Evolutionary conservation across 2,888 invertebrate genomes (phyloP), one percentile per base, ranked within the genome.

Genomic region (Eristalis tenax): DNA sequence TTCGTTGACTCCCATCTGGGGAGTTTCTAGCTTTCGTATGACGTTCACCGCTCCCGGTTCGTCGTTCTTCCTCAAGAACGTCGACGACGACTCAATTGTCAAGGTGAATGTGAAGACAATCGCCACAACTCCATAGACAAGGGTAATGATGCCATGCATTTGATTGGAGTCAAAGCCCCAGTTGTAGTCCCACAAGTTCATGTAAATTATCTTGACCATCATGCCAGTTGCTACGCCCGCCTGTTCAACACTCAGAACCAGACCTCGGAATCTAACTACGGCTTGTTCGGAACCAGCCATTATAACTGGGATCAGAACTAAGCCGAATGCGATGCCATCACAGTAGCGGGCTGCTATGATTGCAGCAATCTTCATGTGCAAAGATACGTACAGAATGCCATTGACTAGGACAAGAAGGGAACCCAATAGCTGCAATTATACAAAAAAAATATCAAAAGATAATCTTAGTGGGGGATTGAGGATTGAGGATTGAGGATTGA

Each of bases 31-130:
- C 0, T 89, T 90, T 1, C 91, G 90, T 32, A 92, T 76, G 0
- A 88, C 66, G 2, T 92, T 90, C 0, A 91, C 81, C 1, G 93
- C 92, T 28, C 88, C 78, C 18, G 88, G 35, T 66, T 93, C 92
- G 0, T 92, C 86, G 5, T 89, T 89, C 28, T 89, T 90, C 10
- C 89, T 83, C 74, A 93, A 83, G 85, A 89, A 73, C 13, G 89
- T 89, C 4, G 92, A 88, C 8, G 92, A 92, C 4, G 92, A 92
- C 63, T 92, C 93, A 28, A 91, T 89, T 40, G 82, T 70, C 6
- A 89, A 15, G 0, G 89, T 10, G 2, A 61, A 74, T 10, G 88
- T 88, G 11, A 89, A 4, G 13, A 59, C 13, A 10, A 59, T 10
- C 13, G 59, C 89, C 2, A 91, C 8, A 3, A 89, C 0, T 4